Conservation (phyloP, 2,797 vertebrate species). For the Setipinna tenuifilis region DNA sequence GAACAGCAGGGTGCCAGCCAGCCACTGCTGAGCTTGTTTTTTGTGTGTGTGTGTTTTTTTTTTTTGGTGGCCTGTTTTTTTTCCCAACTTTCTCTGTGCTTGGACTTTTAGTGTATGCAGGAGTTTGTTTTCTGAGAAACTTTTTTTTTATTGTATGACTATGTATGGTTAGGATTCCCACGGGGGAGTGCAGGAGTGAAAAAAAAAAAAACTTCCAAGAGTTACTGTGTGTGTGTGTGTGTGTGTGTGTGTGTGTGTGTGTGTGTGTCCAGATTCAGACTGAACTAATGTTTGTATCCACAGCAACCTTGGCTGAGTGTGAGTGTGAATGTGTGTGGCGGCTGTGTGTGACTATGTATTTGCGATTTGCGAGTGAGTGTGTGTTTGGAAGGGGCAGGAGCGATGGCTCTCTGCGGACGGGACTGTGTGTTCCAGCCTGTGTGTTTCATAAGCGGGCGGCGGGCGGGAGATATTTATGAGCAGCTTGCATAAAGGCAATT, state of each 20-base stretch:
- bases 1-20: not conserved
- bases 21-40: not conserved
- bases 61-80: not conserved
- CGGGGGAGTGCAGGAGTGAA: not conserved
- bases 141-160: constrained; percentile 18
- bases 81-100: not conserved
- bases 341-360: not conserved
- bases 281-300: constrained; percentile 11
- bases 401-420: not conserved
- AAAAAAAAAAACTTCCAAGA: constrained; percentile 37
- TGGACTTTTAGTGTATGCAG: constrained; percentile 35
- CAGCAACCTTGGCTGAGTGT: not conserved
- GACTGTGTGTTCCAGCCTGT: constrained; percentile 59
- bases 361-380: not conserved
- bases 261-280: constrained; percentile 23
- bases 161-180: constrained; percentile 1
- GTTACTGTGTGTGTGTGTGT: not conserved
- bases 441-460: constrained; percentile 67
- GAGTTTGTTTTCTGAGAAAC: not conserved
- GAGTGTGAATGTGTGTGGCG: constrained; percentile 26
- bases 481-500: constrained; percentile 71
- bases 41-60: not conserved
- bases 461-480: constrained; percentile 65
- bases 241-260: constrained; percentile 5
- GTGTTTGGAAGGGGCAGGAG: not conserved